These are phyloP conservation scores for Cyprinodon brontotheroides DNA, from an alignment of 2,113 vertebrate genomes.

Conservation along the genomic window DNA sequence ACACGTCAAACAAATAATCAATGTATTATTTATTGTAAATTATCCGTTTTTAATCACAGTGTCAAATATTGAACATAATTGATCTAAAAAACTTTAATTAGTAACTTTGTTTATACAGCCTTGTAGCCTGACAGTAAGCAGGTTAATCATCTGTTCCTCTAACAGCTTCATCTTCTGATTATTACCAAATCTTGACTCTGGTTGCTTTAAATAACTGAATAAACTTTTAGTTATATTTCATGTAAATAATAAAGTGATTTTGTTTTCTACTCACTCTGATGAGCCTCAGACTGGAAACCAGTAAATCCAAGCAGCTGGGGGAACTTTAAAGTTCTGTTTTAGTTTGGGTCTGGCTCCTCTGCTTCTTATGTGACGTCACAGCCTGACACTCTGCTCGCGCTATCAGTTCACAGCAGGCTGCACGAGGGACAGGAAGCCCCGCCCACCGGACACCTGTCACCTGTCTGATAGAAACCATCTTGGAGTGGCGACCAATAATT, in stretches of 20 bases:
- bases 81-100: neutral
- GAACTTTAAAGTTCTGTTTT: no score
- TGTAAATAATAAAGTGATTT: neutral
- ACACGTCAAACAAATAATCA: no score
- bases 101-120: neutral
- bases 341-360: neutral
- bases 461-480: constrained; percentile 22
- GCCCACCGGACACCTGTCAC: constrained; percentile 53
- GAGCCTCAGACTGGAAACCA: neutral
- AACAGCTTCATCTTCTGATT: neutral
- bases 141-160: neutral
- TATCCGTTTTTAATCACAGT: neutral
- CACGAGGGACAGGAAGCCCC: constrained; percentile 17
- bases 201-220: neutral
- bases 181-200: neutral
- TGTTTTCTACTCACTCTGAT: constrained; percentile 30
- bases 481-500: no score
- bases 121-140: neutral
- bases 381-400: neutral
- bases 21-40: neutral
- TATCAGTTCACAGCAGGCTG: constrained; percentile 48
- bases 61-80: neutral
- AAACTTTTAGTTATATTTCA: neutral
- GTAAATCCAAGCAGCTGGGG: neutral
- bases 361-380: neutral